Conservation (phyloP, 2,888 invertebrate species). For the Gryllus longicercus region DNA sequence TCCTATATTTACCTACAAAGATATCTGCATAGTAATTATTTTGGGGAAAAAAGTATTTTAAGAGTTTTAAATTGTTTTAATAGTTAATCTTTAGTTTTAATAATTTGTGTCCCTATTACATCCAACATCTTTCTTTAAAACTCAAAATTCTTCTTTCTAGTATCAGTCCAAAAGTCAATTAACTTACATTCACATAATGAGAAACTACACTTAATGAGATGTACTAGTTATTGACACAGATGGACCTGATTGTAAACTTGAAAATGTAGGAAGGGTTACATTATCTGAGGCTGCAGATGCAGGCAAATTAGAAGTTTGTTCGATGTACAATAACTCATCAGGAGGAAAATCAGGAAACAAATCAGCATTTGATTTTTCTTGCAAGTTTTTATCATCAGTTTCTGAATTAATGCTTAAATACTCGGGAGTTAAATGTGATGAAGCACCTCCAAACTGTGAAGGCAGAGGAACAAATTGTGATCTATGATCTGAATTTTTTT, state of each 20-base stretch:
- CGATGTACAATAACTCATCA: slow-evolving; percentile 31
- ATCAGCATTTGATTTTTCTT: slow-evolving; percentile 25
- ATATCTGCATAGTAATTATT: too few species aligned
- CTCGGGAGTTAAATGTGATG: slow-evolving; percentile 22
- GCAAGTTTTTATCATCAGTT: background rate
- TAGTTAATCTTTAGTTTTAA: too few species aligned
- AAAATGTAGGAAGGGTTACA: slow-evolving; percentile 31
- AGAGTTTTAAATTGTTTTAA: too few species aligned
- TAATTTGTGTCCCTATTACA: too few species aligned
- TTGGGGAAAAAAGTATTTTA: too few species aligned
- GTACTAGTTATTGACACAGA: slow-evolving; percentile 2
- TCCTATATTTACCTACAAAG: too few species aligned
- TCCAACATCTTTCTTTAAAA: too few species aligned
- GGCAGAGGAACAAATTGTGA: slow-evolving; percentile 26
- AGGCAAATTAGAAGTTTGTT: slow-evolving; percentile 25
- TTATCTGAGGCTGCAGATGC: slow-evolving; percentile 26
- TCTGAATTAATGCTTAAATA: slow-evolving; percentile 4
- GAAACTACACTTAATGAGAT: slow-evolving; percentile 29
- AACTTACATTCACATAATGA: too few species aligned
- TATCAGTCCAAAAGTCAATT: too few species aligned
- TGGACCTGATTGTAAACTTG: slow-evolving; percentile 30
- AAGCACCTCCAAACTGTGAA: background rate
- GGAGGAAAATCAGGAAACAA: slow-evolving; percentile 30
- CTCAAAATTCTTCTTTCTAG: too few species aligned
- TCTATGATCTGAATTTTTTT: slow-evolving; percentile 23